These are phyloP conservation scores for Morus bassanus DNA, from an alignment of 2,797 vertebrate genomes.

Conservation along the genomic window DNA sequence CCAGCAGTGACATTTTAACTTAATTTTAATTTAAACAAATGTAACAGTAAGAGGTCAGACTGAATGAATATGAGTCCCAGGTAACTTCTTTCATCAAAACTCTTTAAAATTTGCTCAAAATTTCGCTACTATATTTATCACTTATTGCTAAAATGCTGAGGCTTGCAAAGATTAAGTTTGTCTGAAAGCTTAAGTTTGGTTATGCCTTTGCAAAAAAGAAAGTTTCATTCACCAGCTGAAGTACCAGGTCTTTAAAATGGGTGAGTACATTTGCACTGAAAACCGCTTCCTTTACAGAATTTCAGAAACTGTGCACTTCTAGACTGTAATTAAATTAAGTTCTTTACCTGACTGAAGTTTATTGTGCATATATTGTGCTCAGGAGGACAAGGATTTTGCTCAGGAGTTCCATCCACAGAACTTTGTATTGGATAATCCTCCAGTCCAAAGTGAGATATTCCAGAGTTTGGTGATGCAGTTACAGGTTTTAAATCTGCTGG, in stretches of 20 bases:
- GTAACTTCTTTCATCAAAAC: not conserved
- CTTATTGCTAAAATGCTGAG: not conserved
- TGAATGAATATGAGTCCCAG: not conserved
- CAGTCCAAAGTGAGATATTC: not conserved
- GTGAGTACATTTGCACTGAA: not conserved
- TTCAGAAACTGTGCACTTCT: not conserved
- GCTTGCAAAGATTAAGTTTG: not conserved
- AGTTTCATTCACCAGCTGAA: not conserved
- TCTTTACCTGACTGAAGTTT: constrained; percentile 63
- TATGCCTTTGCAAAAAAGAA: not conserved
- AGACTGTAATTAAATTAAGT: not conserved
- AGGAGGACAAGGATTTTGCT: not conserved
- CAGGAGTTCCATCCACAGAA: not conserved
- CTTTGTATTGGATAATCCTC: not conserved
- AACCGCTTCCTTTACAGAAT: not conserved
- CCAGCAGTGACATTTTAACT: not conserved
- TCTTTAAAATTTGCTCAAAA: not conserved
- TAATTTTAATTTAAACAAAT: not conserved
- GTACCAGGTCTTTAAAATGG: not conserved
- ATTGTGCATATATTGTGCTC: not conserved
- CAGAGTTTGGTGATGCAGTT: not conserved
- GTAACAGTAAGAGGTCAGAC: not conserved
- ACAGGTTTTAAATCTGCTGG: not conserved
- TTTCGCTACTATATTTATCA: not conserved
- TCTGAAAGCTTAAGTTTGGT: not conserved